Evolutionary conservation across 2,888 invertebrate species (phyloP).

Genomic region (Limnephilus marmoratus): DNA sequence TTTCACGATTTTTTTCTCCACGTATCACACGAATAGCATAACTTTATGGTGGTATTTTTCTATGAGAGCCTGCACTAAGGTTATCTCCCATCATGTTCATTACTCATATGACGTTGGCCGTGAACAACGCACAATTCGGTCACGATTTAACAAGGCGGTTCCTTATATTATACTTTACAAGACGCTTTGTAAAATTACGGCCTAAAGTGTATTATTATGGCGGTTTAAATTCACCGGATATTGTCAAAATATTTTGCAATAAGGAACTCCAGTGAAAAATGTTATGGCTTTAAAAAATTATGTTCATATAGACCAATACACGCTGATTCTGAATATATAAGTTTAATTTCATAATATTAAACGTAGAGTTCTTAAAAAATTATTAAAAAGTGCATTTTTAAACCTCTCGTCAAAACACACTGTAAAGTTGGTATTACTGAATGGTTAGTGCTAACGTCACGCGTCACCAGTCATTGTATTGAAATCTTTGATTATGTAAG

Average conservation of each 20-base stretch:
- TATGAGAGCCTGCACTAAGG: not conserved
- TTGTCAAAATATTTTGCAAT: not conserved
- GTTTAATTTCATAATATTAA: too few relatives aligned
- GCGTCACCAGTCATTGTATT: too few relatives aligned
- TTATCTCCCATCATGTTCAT: conserved; percentile 3
- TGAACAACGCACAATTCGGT: not conserved
- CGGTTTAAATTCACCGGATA: not conserved
- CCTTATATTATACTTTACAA: not conserved
- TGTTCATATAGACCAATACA: too few relatives aligned
- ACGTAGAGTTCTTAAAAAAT: too few relatives aligned
- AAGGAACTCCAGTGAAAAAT: too few relatives aligned
- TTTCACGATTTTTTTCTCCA: not conserved
- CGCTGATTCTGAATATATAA: too few relatives aligned
- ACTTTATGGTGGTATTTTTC: conserved; percentile 14
- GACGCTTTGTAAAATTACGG: not conserved
- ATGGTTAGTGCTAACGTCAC: too few relatives aligned
- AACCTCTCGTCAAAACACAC: too few relatives aligned
- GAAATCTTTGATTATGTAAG: too few relatives aligned
- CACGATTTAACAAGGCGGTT: not conserved
- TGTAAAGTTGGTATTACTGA: too few relatives aligned
- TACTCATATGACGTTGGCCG: conserved; percentile 6
- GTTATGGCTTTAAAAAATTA: too few relatives aligned
- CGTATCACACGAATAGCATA: not conserved
- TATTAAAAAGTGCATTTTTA: too few relatives aligned
- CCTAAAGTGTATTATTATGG: not conserved